Evolutionary conservation across 2,888 invertebrate species (phyloP), one percentile per base, ranked within the genome.

Genomic region (Himalopsyche kuldschensis): DNA sequence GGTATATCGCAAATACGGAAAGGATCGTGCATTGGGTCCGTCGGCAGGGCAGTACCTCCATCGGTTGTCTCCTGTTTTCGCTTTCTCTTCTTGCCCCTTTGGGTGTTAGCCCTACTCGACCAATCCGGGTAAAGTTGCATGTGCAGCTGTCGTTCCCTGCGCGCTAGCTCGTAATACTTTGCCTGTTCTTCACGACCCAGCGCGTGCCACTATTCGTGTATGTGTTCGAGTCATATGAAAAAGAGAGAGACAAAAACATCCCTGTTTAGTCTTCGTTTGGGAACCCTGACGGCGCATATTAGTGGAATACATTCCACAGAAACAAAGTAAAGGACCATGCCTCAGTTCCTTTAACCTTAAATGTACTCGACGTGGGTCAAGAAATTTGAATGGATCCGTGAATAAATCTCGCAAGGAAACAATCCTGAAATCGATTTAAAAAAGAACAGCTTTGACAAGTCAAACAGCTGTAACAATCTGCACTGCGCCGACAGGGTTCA

Each of bases 21-120:
- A 69, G 69, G 69, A 69, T 69, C 69, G 69, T 69, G 69, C 69
- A 69, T 69, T 69, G 30, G 80, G 84, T 79, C 55, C 78, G 79
- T 46, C 81, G 81, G 75, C 81, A 76, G 93, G 93, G 93, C 93
- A 94, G 94, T 96, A 97, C 97, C 97, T 96, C 96, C 97, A 94
- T 97, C 97, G 95, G 95, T 96, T 94, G 96, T 95, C 94, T 97
- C 97, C 96, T 97, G 97, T 95, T 97, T 97, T 95, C 97, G 96
- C 95, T 99, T 99, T 96, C 99, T 97, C 96, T 98, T 99, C 95
- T 97, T 97, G 94, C 98, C 98, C 93, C 98, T 97, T 93, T 99
- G 98, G 94, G 99, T 98, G 95, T 99, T 99, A 93, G 99, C 96
- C 93, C 99, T 98, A 94, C 97, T 97, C 93, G 97, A 97, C 99